Conservation (phyloP, 2,113 vertebrate genomes). For the Thinocorus orbignyianus region DNA sequence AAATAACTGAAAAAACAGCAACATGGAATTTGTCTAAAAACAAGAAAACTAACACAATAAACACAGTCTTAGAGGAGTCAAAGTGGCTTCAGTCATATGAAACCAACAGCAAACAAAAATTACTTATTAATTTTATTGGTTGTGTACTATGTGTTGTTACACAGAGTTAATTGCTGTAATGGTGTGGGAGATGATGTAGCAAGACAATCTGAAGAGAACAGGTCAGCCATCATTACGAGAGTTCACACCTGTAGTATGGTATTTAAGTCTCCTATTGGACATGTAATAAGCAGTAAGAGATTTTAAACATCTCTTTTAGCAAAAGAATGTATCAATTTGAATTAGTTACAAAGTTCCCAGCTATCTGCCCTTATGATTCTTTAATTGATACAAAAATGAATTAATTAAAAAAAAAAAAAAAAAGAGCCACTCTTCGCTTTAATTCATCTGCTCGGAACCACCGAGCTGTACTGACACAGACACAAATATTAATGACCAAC, state of each 20-base stretch:
- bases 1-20: neutral
- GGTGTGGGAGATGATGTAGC: neutral
- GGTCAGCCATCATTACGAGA: neutral
- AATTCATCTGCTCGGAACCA: constrained; percentile 8
- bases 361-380: neutral
- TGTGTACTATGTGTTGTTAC: neutral
- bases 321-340: neutral
- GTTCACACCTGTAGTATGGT: neutral
- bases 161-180: constrained; percentile 25
- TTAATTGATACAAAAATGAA: neutral
- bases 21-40: neutral
- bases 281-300: neutral
- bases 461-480: neutral
- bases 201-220: neutral
- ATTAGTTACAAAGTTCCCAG: neutral
- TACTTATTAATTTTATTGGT: neutral
- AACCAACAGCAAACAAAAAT: neutral
- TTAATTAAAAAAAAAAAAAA: neutral
- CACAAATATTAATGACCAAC: constrained; percentile 52
- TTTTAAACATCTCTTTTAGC: neutral
- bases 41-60: neutral
- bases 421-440: neutral
- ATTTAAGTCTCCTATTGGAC: neutral
- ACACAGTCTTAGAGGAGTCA: neutral
- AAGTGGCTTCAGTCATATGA: neutral